Evolutionary conservation across 2,113 vertebrate species (phyloP).

Genomic region (Puma concolor): DNA sequence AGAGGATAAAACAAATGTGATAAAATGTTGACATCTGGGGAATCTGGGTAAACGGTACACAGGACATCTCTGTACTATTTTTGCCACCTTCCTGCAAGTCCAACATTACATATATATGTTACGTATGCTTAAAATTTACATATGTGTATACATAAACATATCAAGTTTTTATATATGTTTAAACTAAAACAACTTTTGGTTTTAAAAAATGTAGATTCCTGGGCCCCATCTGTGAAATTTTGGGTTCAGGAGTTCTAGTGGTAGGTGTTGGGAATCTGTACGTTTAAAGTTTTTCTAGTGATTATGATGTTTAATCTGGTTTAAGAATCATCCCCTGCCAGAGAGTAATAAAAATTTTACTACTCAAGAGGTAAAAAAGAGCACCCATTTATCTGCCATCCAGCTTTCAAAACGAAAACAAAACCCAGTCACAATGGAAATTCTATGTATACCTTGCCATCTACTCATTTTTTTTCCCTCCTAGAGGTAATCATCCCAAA

Average conservation of each 20-base stretch:
- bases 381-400: neutral
- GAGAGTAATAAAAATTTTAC: neutral
- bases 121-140: neutral
- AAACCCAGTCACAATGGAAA: neutral
- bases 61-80: neutral
- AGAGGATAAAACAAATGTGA: constrained; percentile 3
- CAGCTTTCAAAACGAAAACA: neutral
- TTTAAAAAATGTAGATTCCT: neutral
- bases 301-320: neutral
- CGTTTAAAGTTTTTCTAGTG: constrained; percentile 24
- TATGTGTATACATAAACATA: neutral
- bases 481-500: neutral
- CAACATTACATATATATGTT: neutral
- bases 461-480: neutral
- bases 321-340: neutral
- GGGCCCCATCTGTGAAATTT: neutral
- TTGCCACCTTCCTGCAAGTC: neutral
- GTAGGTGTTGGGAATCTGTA: neutral
- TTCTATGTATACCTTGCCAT: neutral
- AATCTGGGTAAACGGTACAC: neutral
- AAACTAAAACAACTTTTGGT: neutral
- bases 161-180: neutral
- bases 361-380: neutral
- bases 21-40: neutral
- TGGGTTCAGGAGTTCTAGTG: neutral